Evolutionary conservation across 2,888 invertebrate species (phyloP).

Genomic region (Thyatira batis): DNA sequence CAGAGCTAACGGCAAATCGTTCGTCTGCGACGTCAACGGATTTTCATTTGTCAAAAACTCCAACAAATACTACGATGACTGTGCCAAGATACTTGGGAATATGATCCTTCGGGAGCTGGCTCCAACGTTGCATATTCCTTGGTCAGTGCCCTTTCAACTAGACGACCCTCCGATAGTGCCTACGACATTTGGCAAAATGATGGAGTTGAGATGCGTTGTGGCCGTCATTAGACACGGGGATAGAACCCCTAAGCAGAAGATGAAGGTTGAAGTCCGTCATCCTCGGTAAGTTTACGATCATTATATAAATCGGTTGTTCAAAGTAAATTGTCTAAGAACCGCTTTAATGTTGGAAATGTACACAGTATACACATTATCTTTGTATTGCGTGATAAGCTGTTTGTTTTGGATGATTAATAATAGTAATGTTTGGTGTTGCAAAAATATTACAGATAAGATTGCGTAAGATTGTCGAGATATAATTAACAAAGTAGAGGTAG

Average conservation of each 20-base stretch:
- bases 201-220: slow-evolving; percentile 95
- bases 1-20: slow-evolving; percentile 99
- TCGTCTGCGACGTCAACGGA: slow-evolving; percentile 99
- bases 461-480: not conserved
- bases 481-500: not conserved
- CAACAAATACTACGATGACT: slow-evolving; percentile 99
- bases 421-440: not conserved
- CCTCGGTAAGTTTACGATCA: slow-evolving; percentile 88
- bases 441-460: not conserved
- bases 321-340: too few relatives aligned
- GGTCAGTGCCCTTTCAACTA: slow-evolving; percentile 97
- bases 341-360: too few relatives aligned
- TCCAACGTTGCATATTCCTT: slow-evolving; percentile 97
- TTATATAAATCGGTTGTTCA: too few relatives aligned
- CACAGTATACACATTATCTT: too few relatives aligned
- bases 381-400: too few relatives aligned
- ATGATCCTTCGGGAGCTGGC: slow-evolving; percentile 98
- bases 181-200: slow-evolving; percentile 99
- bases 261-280: slow-evolving; percentile 99
- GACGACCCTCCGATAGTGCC: slow-evolving; percentile 99
- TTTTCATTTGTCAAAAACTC: slow-evolving; percentile 99
- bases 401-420: not conserved
- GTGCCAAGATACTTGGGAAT: slow-evolving; percentile 98
- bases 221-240: slow-evolving; percentile 99
- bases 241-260: slow-evolving; percentile 99